Base-by-base conservation (phyloP, 2,797 vertebrate genomes). In the Pyrocephalus nanus region DNA sequence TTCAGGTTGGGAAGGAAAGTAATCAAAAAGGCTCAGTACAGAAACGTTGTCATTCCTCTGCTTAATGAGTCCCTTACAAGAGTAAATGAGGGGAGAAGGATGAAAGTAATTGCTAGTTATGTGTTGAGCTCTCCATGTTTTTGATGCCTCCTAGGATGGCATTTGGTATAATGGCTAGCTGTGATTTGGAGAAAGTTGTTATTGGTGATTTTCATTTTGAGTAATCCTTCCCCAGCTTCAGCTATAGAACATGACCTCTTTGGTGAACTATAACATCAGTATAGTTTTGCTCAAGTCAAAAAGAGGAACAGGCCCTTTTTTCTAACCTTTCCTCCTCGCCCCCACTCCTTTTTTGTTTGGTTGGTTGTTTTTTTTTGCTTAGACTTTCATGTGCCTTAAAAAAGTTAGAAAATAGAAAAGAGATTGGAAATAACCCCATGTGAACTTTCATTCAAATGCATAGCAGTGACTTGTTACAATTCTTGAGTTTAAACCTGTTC, bases 61-160 rank as follows among this genome's bases (percentile, higher is more conserved):
- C 53, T 89, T 97, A 97, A 97, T 96, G 83, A 97, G 96, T 97
- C 86, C 85, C 88, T 95, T 93, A 91, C 93, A 95, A 96, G 95
- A 96, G 88, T 94, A 97, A 97, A 97, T 97, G 95, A 96, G 88
- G 77, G 40, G 40, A 97, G 81, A 96, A 96, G 86, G 86, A 96
- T 94, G 88, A 97, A 97, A 96, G 91, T 92, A 96, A 97, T 96
- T 97, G 96, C 93, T 89, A 86, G 78, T 84, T 88, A 34, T 83
- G 32, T 88, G 76, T 74, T 87, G 93, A 95, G 83, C 54, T 95
- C 64, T 75, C n/a, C 77, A 70, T 75, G 65, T 1, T 70, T 86
- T 91, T 83, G 54, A 51, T 83, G 53, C 64, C 92, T 97, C 72
- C 40, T 65, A 78, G 75, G 70, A 92, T 75, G 64, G 38, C 3